Evolutionary conservation across 2,888 invertebrate genomes (phyloP).

Genomic region (Monopis laevigella): DNA sequence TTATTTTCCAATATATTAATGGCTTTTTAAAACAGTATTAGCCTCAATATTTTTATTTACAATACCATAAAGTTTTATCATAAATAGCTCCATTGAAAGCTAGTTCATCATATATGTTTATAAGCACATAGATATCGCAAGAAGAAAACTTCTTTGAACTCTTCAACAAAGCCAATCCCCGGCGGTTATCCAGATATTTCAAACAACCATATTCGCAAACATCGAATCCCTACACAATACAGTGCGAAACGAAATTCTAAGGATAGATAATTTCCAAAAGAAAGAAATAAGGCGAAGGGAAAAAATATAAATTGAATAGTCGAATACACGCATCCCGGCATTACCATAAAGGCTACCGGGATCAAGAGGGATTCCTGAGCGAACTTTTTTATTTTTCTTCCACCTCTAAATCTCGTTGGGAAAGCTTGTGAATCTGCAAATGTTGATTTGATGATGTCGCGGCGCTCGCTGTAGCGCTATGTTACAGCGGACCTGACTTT

Average conservation of each 20-base stretch:
- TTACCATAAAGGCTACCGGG: conserved; percentile 67
- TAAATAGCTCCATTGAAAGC: too few species aligned
- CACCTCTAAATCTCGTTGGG: conserved; percentile 65
- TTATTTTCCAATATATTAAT: too few species aligned
- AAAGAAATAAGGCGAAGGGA: conserved; percentile 63
- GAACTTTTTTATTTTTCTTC: conserved; percentile 68
- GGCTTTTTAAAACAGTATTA: too few species aligned
- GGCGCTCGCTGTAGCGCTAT: conserved; percentile 11
- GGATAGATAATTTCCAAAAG: conserved; percentile 63
- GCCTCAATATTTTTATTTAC: too few species aligned
- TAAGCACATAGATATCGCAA: too few species aligned
- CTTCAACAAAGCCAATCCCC: conserved; percentile 61
- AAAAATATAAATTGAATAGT: conserved; percentile 67
- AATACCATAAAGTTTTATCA: too few species aligned
- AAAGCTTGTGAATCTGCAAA: conserved; percentile 68
- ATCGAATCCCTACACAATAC: conserved; percentile 65
- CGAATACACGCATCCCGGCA: conserved; percentile 66
- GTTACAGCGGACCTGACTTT: conserved; percentile 16
- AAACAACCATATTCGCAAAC: conserved; percentile 58
- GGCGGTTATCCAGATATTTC: conserved; percentile 59
- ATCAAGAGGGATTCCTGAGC: conserved; percentile 64
- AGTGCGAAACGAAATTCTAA: conserved; percentile 67
- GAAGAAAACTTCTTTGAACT: conserved; percentile 63
- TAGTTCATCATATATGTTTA: too few species aligned
- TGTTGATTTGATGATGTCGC: conserved; percentile 66